Evolutionary conservation across 1,140 invertebrate species (phyloP).

Genomic region (Platyscapa corneri): DNA sequence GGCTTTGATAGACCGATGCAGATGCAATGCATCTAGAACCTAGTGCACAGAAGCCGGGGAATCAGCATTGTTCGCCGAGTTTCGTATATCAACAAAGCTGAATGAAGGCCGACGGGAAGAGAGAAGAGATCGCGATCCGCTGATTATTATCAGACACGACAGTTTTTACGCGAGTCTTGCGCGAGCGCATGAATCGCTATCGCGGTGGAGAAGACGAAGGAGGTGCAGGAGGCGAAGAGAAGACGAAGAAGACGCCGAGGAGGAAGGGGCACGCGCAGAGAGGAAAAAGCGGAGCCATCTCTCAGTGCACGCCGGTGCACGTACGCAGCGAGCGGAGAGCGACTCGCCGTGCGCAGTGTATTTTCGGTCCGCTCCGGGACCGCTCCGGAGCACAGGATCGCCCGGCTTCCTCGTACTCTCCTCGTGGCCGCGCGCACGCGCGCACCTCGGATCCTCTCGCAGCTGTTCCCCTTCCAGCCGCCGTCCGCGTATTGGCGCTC

Average conservation of each 20-base stretch:
- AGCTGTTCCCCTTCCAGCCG: neutral
- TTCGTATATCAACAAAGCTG: neutral
- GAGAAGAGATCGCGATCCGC: neutral
- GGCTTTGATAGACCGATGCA: too few species aligned
- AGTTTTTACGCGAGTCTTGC: neutral
- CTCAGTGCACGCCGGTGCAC: constrained; percentile 36
- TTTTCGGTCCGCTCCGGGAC: constrained; percentile 14
- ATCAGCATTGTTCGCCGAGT: neutral
- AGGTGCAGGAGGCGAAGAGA: constrained; percentile 35
- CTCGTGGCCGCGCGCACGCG: neutral
- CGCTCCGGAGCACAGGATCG: neutral
- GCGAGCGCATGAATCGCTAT: neutral
- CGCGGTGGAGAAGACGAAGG: neutral
- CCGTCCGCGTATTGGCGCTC: neutral
- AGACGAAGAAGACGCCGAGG: constrained; percentile 39
- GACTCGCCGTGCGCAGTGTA: constrained; percentile 25
- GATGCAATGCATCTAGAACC: too few species aligned
- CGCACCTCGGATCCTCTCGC: too few species aligned
- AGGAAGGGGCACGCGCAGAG: neutral
- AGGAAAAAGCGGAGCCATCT: constrained; percentile 11
- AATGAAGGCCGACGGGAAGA: neutral
- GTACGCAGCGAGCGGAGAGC: constrained; percentile 13
- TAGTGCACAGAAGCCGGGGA: too few species aligned
- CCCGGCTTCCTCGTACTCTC: neutral
- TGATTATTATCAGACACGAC: constrained; percentile 17